A percentile compares a stretch with the other conserved stretches of the same genome.
Conservation (phyloP, 2,888 invertebrate species). For the Pseudococcus longispinus region DNA sequence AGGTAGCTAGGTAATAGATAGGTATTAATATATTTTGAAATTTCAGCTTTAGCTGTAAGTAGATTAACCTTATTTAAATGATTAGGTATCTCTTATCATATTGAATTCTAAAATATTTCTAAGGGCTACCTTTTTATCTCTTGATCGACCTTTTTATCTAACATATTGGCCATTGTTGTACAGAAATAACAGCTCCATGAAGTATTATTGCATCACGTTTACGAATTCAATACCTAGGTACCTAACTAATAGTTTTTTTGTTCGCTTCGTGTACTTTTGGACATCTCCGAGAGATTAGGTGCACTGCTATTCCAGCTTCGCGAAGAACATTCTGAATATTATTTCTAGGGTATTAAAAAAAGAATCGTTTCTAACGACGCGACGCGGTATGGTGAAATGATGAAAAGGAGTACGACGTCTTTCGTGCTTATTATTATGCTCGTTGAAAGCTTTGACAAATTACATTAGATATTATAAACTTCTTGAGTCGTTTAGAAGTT, state of each 20-base stretch:
- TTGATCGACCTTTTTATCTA: no score
- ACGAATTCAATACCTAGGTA: background rate
- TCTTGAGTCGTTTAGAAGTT: conserved; percentile 6
- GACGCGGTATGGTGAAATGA: background rate
- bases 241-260: background rate
- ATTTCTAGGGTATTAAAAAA: conserved; percentile 29
- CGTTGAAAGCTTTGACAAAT: conserved; percentile 46
- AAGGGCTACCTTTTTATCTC: no score
- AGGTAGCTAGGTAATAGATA: background rate
- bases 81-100: background rate
- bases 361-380: conserved; percentile 24
- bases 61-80: background rate
- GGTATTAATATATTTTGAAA: background rate
- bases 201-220: background rate
- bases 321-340: background rate
- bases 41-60: background rate
- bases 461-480: conserved; percentile 42
- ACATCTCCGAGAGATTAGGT: background rate
- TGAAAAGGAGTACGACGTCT: conserved; percentile 21
- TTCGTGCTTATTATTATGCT: conserved; percentile 31
- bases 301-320: background rate
- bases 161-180: no score
- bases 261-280: background rate
- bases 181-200: background rate
- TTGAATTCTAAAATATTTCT: background rate